These are phyloP conservation scores for Bursaphelenchus okinawaensis DNA, from an alignment of 2,888 invertebrate genomes.

Conservation along the genomic window DNA sequence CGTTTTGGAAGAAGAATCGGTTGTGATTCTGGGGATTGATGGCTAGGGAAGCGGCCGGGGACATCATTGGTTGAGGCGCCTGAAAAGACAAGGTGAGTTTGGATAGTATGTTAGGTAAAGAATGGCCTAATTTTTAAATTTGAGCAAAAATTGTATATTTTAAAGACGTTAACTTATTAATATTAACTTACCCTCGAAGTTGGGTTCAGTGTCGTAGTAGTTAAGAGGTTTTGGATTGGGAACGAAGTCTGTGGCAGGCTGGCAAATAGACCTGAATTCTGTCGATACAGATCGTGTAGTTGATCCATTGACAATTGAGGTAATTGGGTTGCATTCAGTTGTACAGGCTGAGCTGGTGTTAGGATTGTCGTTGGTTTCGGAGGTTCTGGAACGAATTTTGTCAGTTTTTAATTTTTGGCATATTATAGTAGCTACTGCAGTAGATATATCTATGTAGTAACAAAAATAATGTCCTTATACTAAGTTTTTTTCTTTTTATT, in stretches of 20 bases:
- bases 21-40: neutral
- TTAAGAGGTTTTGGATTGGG: neutral
- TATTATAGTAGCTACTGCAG: no score
- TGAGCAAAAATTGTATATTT: conserved; percentile 1
- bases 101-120: no score
- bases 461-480: no score
- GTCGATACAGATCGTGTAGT: conserved; percentile 10
- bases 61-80: neutral
- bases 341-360: neutral
- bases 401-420: no score
- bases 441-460: no score
- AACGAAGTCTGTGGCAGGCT: neutral
- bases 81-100: no score
- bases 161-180: neutral
- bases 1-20: conserved; percentile 5
- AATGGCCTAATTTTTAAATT: neutral
- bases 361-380: neutral
- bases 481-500: no score
- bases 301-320: conserved; percentile 6
- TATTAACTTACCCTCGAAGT: neutral
- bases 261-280: conserved; percentile 8
- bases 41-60: neutral
- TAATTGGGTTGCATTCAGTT: neutral
- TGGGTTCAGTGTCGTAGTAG: neutral
- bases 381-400: neutral